phyloP scores from a whole-genome alignment of 2,797 vertebrate genomes.

The Chaetodon trifasciatus region DNA sequence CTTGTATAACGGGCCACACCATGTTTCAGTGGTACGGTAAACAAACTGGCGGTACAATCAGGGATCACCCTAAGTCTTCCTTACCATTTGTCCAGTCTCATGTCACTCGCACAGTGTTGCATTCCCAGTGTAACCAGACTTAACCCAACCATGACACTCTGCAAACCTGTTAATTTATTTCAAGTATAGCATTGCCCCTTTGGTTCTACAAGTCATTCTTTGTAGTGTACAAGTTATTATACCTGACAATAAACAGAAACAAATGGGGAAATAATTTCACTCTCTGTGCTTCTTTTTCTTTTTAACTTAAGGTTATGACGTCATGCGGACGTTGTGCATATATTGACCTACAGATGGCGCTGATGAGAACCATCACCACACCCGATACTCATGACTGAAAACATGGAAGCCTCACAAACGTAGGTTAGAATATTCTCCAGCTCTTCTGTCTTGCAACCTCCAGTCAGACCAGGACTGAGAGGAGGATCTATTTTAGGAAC shows the following conservation, averaged over 20 bases:
- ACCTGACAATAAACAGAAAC: constrained; percentile 87
- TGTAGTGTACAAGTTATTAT: constrained; percentile 87
- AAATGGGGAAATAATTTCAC: constrained; percentile 59
- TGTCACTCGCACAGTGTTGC: constrained; percentile 78
- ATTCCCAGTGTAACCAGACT: constrained; percentile 74
- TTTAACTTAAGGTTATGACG: neutral
- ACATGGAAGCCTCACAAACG: neutral
- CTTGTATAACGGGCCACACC: constrained; percentile 9
- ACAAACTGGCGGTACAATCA: constrained; percentile 79
- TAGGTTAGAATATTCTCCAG: constrained; percentile 26
- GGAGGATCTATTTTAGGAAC: constrained; percentile 10
- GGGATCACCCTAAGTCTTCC: constrained; percentile 90
- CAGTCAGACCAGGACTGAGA: neutral
- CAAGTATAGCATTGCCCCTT: constrained; percentile 76
- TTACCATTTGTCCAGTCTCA: constrained; percentile 77
- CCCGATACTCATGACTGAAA: neutral
- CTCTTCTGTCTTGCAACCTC: neutral
- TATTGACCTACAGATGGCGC: constrained; percentile 46
- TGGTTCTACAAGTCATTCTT: constrained; percentile 83
- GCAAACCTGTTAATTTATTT: constrained; percentile 77
- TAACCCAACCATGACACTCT: constrained; percentile 76
- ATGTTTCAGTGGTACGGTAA: constrained; percentile 27
- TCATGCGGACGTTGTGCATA: neutral
- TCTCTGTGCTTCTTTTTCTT: constrained; percentile 21
- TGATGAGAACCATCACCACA: constrained; percentile 20